A percentile compares a stretch with the other conserved stretches of the same genome.
Evolutionary conservation across 53 echinoderm and acorn worm genomes (phyloP).

Genomic region (Temnopleurus reevesii): DNA sequence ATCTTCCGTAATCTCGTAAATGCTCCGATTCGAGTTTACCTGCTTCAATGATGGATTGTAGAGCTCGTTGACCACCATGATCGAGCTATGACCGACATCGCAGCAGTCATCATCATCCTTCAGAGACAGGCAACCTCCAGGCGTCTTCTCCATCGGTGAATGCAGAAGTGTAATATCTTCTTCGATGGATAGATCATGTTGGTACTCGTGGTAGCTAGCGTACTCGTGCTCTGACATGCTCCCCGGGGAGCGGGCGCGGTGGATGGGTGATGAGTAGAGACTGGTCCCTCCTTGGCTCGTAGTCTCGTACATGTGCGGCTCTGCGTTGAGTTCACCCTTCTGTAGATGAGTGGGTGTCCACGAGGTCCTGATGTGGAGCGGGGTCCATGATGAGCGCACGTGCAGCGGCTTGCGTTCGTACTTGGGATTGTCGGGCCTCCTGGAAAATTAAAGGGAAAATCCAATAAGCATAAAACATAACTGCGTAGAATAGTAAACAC

Average conservation of each 20-base stretch:
- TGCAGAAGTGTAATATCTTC: constrained; percentile 10
- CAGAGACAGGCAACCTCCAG: not conserved
- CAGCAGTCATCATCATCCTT: not conserved
- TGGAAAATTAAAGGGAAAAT: too few relatives aligned
- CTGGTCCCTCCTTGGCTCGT: constrained; percentile 41
- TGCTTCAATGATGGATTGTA: constrained; percentile 38
- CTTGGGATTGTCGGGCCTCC: not conserved
- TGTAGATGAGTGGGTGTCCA: constrained; percentile 40
- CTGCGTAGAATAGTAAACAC: too few relatives aligned
- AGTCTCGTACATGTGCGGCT: constrained; percentile 49
- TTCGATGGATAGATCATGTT: not conserved
- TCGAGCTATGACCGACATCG: not conserved
- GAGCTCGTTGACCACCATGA: constrained; percentile 47
- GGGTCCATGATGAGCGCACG: not conserved
- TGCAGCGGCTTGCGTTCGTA: constrained; percentile 7
- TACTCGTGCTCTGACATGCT: constrained; percentile 19
- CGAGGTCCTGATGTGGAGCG: constrained; percentile 2
- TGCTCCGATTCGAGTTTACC: not conserved
- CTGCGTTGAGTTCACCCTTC: constrained; percentile 3
- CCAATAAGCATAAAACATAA: too few relatives aligned
- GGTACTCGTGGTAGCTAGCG: constrained; percentile 45
- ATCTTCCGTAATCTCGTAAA: constrained; percentile 15
- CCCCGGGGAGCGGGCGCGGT: constrained; percentile 1
- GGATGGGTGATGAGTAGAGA: constrained; percentile 35
- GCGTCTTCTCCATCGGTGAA: not conserved